Conservation (phyloP, 64 coral and sea anemone genomes). For the Stichodactyla helianthus region DNA sequence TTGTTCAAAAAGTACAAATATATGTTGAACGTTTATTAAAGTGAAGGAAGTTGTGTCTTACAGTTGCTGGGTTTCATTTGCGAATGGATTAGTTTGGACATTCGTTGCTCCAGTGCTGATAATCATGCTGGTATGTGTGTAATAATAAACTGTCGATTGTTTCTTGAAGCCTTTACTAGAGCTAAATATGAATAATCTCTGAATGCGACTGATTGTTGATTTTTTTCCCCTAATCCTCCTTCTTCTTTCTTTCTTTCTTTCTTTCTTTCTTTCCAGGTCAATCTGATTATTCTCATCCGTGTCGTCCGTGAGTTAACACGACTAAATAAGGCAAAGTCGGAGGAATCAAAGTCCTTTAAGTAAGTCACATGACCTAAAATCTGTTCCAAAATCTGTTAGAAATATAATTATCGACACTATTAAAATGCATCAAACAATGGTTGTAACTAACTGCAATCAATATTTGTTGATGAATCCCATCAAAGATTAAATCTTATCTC, state of each 20-base stretch:
- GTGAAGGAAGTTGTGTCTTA: background rate
- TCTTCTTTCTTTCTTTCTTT: background rate
- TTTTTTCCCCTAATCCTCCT: too few species aligned
- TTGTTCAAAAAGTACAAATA: too few species aligned
- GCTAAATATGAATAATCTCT: background rate
- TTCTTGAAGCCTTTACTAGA: background rate
- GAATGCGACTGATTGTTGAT: background rate
- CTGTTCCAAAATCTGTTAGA: too few species aligned
- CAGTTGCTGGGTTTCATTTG: constrained; percentile 60
- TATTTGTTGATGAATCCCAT: too few species aligned
- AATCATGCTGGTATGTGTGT: constrained; percentile 33
- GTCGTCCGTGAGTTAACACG: constrained; percentile 34
- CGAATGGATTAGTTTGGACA: constrained; percentile 48
- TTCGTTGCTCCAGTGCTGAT: constrained; percentile 45
- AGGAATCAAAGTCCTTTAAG: background rate
- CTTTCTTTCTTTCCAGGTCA: background rate
- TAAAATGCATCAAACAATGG: too few species aligned
- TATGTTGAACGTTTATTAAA: background rate
- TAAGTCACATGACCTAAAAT: background rate
- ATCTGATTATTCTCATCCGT: constrained; percentile 11
- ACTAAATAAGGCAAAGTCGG: constrained; percentile 11
- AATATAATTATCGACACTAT: too few species aligned
- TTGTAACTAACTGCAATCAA: too few species aligned
- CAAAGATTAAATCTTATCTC: too few species aligned
- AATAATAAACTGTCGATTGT: too few species aligned